These are phyloP conservation scores for Euthynnus affinis DNA, from an alignment of 2,797 vertebrate species.

Conservation along the genomic window DNA sequence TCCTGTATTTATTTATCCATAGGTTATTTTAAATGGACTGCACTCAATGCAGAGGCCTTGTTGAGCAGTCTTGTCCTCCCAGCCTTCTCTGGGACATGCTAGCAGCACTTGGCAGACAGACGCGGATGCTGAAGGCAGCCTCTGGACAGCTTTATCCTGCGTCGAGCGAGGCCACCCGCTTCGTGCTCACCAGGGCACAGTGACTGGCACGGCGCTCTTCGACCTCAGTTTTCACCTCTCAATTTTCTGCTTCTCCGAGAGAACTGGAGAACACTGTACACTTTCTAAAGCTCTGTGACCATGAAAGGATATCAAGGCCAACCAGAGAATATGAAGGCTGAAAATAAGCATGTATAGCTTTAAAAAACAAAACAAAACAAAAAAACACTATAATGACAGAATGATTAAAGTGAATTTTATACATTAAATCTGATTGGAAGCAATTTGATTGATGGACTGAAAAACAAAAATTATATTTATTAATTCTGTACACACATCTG, in stretches of 20 bases:
- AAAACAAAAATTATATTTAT: neutral
- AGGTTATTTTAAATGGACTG: constrained; percentile 84
- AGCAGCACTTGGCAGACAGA: constrained; percentile 77
- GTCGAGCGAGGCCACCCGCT: constrained; percentile 77
- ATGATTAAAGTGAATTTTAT: constrained; percentile 10
- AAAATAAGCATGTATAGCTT: neutral
- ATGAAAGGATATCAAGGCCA: constrained; percentile 55
- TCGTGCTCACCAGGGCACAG: constrained; percentile 78
- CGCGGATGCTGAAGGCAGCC: constrained; percentile 77
- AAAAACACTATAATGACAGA: neutral
- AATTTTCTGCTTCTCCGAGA: constrained; percentile 74
- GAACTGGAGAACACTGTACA: constrained; percentile 67
- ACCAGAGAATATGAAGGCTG: constrained; percentile 46
- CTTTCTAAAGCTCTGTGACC: constrained; percentile 51
- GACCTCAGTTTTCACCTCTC: constrained; percentile 75
- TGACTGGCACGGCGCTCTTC: constrained; percentile 76
- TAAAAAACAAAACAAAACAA: too few species aligned
- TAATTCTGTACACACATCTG: too few species aligned
- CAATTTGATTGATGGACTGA: neutral
- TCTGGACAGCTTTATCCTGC: constrained; percentile 81
- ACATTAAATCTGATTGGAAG: neutral
- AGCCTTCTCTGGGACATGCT: constrained; percentile 75
- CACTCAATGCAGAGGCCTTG: constrained; percentile 82
- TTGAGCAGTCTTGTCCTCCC: constrained; percentile 77
- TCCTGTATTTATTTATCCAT: constrained; percentile 84